phyloP scores from a whole-genome alignment of 1,140 invertebrate species.

The Lordiphosa mommai region DNA sequence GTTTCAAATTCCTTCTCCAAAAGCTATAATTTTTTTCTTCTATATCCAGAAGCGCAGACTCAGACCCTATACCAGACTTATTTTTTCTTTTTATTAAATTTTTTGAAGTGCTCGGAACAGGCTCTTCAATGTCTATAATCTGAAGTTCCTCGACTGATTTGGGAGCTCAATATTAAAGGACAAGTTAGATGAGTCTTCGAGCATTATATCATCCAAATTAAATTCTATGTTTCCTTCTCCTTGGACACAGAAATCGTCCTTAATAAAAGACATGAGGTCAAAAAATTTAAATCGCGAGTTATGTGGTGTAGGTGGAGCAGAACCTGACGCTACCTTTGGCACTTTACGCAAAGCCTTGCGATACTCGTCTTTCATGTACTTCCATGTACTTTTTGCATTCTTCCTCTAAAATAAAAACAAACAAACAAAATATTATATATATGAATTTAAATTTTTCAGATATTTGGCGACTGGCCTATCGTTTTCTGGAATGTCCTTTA shows the following conservation, averaged over 20 bases:
- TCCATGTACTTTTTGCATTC: conserved; percentile 1
- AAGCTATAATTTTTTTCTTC: background rate
- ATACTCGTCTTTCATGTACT: conserved; percentile 2
- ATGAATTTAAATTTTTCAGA: background rate
- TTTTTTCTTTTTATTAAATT: too few species aligned
- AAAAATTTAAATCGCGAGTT: background rate
- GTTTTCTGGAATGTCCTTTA: background rate
- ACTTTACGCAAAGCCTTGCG: background rate
- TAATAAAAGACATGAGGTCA: background rate
- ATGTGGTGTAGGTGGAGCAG: background rate
- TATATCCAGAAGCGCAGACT: background rate
- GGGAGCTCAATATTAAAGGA: too few species aligned
- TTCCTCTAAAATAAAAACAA: background rate
- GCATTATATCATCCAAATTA: background rate
- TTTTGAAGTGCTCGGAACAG: too few species aligned
- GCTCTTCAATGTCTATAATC: too few species aligned
- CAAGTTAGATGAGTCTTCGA: background rate
- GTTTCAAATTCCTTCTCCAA: background rate
- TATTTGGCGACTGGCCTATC: background rate
- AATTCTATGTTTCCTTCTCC: background rate
- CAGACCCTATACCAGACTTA: too few species aligned
- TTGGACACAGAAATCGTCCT: background rate
- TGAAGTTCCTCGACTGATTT: too few species aligned
- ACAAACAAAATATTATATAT: background rate
- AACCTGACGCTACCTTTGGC: background rate